Base-by-base conservation (phyloP, 2,797 vertebrate genomes). In the Gymnopithys bicolor region DNA sequence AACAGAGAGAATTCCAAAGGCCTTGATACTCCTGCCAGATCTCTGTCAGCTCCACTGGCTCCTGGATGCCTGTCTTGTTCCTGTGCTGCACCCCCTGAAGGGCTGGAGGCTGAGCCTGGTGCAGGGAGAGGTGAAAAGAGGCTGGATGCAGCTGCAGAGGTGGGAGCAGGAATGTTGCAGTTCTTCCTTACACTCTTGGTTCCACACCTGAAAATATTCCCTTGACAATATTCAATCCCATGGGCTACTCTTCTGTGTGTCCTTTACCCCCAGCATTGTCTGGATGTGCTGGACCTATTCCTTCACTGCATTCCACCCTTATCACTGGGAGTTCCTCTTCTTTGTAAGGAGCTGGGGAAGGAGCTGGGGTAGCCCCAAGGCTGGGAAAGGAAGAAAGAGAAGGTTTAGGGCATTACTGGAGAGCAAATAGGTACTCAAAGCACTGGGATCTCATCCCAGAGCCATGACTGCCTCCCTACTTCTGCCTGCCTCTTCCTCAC, bases 211-310 rank as follows among this genome's bases (percentile, higher is more conserved):
- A 12, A 66, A 66, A 66, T 66, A 66, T 33, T 55, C 46, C 48
- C 37, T 55, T 46, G 55, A 22, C 24, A 90, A 43, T 23, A 32
- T 23, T 37, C 30, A 86, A 37, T 10, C 9, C n/a, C 14, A 39
- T 69, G 35, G 35, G 30, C 7, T 81, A 11, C 23, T 85, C 45
- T 51, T 77, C 39, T 52, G 7, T 41, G 28, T 67, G 52, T 6
- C 21, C 28, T 37, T 77, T 28, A 64, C 13, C 11, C 9, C 7
- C 5, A 15, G 3, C 3, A 1, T 1, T 8, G 24, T 41, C 67
- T 73, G 45, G 35, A 51, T 62, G 23, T 59, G 35, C 55, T 46
- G 28, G 35, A 79, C 30, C 6, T 17, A 18, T 30, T 89, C 33
- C 43, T 83, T 73, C 32, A 32, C 37, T 3, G 9, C 5, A 4